Base-by-base conservation (phyloP, 2,113 vertebrate genomes). In the Dasyornis broadbenti region DNA sequence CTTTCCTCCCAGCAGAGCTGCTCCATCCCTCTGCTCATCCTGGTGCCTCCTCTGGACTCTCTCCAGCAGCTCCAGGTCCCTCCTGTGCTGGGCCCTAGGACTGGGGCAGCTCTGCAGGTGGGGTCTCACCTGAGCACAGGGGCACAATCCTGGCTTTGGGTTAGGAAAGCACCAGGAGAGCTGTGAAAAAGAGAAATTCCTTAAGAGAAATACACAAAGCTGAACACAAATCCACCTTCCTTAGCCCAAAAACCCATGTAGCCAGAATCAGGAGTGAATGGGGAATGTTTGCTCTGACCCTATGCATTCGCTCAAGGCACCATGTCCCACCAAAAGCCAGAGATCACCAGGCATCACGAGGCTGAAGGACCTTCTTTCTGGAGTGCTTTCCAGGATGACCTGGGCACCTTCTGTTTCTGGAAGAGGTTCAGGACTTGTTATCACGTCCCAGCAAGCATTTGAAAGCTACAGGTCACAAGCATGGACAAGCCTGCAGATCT, bases 201-300 rank as follows among this genome's bases (percentile, higher is more conserved):
- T 64, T 37, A 24, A 23, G 13, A 86, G 28, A 28, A 57, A 39
- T 7, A 30, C 1, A 11, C 8, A 42, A 68, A 85, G 13, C 23
- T 60, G 16, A 89, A 69, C 0, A 4, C 30, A 73, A 85, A 70
- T 3, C 12, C 11, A 20, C 33, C 28, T 52, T 18, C 35, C 26
- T 28, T 31, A 45, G 33, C 35, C 28, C 39, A 35, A 12, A 12
- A 20, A 10, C 0, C 7, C 28, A 31, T 10, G 15, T 3, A 57
- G 31, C 24, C 42, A 44, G 37, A 49, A 28, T 7, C 3, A 2
- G 45, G 45, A 52, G 30, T 0, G 0, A 6, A 24, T 2, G 9
- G 30, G 69, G 53, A 65, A 24, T 37, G 63, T 11, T 75, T 65
- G 23, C 54, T 72, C 49, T 40, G 42, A 14, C 49, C 39, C 33